These are phyloP conservation scores for Cyanoderma ruficeps DNA, from an alignment of 2,113 vertebrate genomes.

Conservation along the genomic window DNA sequence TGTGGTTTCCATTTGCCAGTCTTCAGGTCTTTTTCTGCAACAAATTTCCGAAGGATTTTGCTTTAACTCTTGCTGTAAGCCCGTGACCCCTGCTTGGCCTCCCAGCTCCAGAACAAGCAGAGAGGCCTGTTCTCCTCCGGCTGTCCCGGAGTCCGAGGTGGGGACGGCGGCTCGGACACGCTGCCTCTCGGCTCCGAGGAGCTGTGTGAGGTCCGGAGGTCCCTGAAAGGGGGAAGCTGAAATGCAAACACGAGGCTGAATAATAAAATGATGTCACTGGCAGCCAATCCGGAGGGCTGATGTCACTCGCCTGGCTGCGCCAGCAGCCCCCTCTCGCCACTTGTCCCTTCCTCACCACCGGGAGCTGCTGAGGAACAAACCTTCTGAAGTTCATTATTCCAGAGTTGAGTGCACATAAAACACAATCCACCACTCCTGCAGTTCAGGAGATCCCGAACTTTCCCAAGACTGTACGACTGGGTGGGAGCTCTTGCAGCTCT, in stretches of 20 bases:
- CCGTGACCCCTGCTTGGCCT: background rate
- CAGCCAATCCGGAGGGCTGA: constrained; percentile 69
- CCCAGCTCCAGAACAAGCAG: rapidly evolving
- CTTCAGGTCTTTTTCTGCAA: constrained; percentile 14
- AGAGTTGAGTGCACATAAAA: background rate
- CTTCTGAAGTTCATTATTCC: background rate
- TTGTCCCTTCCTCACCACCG: background rate
- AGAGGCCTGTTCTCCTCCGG: background rate
- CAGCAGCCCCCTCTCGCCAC: background rate
- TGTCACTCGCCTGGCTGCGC: constrained; percentile 43
- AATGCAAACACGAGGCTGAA: constrained; percentile 38
- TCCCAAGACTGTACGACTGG: background rate
- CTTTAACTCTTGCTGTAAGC: background rate
- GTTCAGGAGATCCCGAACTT: background rate
- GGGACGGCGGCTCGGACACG: background rate
- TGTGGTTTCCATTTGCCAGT: constrained; percentile 55
- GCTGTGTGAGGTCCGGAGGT: constrained; percentile 45
- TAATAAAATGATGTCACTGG: constrained; percentile 79
- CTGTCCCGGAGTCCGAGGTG: background rate
- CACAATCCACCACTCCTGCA: background rate
- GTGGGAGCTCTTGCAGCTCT: background rate
- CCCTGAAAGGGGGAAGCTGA: constrained; percentile 64
- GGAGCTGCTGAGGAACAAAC: background rate
- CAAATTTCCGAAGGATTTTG: background rate
- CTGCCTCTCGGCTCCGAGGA: background rate